Base-by-base conservation (phyloP, 2,113 vertebrate genomes). In the Cynocephalus volans region DNA sequence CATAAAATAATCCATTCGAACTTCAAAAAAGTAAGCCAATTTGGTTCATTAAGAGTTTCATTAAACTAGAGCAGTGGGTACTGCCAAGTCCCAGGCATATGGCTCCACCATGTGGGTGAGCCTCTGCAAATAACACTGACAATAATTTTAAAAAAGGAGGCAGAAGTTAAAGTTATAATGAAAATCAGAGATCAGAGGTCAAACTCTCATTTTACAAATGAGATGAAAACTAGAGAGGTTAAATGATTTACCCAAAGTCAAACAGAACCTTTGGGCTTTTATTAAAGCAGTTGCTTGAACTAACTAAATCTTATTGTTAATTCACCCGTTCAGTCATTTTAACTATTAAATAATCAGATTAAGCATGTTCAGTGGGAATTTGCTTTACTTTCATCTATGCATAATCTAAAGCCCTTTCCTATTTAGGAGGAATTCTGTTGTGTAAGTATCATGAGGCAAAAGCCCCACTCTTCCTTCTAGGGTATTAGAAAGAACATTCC, bases 51-150 rank as follows among this genome's bases (percentile, higher is more conserved):
- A 88, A 85, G 54, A 64, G 23, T 81, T 88, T 90, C 80, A 95
- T 93, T 80, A 75, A 88, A 91, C 19, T 87, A 56, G 31, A 81
- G 50, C 65, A 58, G 6, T 41, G 31, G 33, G 36, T 41, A 86
- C 58, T 88, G 70, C 83, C n/a, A 45, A 79, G 90, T 67, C 33
- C 81, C 60, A 81, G 60, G 93, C 50, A 58, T 92, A 80, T 73
- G 94, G 58, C 65, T 81, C 83, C 80, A 92, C 80, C 56, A 85
- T 90, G 92, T 94, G 77, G 81, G 75, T 90, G 54, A 88, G 50
- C 45, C 54, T 91, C 82, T 94, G 69, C 41, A 94, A 95, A 88
- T 92, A 60, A 89, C 36, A 96, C 28, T 89, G 41, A 86, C 31
- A 77, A 77, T 45, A 64, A 23, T 60, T 82, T 84, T 92, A 73